Evolutionary conservation across 2,888 invertebrate species (phyloP).

Genomic region (Pollenia griseotomentosa): DNA sequence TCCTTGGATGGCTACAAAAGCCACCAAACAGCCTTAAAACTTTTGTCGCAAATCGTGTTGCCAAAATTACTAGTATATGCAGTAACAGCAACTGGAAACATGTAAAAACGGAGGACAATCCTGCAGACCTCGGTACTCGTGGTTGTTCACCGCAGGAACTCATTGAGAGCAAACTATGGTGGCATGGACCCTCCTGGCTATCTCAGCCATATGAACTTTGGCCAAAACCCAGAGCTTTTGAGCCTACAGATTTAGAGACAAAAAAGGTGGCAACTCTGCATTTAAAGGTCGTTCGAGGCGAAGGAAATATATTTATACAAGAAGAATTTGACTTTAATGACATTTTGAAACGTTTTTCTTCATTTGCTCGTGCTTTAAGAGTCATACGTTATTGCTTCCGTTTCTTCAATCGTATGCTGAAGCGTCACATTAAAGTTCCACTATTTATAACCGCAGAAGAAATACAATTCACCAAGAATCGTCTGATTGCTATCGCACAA

Average conservation of each 20-base stretch:
- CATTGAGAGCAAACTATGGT: conserved; percentile 27
- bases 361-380: neutral
- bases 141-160: conserved; percentile 9
- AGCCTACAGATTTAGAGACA: neutral
- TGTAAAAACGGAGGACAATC: neutral
- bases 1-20: neutral
- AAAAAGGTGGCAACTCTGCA: neutral
- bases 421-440: neutral
- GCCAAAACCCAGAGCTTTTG: conserved; percentile 11
- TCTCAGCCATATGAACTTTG: neutral
- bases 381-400: conserved; percentile 13
- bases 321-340: neutral
- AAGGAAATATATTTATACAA: neutral
- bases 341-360: conserved; percentile 3
- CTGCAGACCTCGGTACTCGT: conserved; percentile 34
- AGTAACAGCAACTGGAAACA: neutral
- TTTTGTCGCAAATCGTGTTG: conserved; percentile 26
- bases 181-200: conserved; percentile 23
- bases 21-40: conserved; percentile 4
- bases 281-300: neutral
- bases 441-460: neutral
- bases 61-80: neutral
- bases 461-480: neutral
- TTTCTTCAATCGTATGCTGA: neutral
- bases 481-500: too few relatives aligned